Base-by-base conservation (phyloP, 2,113 vertebrate genomes). In the Solea senegalensis region DNA sequence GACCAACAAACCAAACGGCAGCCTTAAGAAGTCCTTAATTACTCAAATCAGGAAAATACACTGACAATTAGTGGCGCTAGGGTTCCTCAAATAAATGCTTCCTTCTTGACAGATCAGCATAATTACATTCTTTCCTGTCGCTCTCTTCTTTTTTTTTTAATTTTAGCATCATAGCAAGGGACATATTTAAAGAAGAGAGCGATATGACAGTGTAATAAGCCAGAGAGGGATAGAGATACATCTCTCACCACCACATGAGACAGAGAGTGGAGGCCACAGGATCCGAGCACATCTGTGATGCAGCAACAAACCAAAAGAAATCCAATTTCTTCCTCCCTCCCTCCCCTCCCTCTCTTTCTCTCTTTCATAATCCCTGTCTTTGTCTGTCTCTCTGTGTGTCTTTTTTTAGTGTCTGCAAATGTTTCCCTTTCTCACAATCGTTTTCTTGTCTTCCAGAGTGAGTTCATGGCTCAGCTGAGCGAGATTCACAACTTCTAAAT, bases 191-290 rank as follows among this genome's bases (percentile, higher is more conserved):
- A 94, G 91, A 70, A 59, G 71, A 86, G 83, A 93, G 93, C 95
- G 94, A 95, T 95, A 93, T 90, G 95, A 93, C 91, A 91, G 93
- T 90, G 92, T 94, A 83, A 86, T 83, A 95, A 95, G 94, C 92
- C 94, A 83, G 92, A 94, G 93, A 95, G 92, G 95, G 95, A 96
- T 94, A 92, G 93, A 95, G 95, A 96, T 94, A 94, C 95, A 96
- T 96, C 95, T 95, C 95, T 95, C 93, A 91, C 90, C 95, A 91
- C 95, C 95, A 96, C 95, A 97, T 96, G 93, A 96, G 94, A 97
- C 93, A 92, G 91, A 91, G 89, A 86, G 88, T 62, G 74, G 83
- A 85, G 81, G 81, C 83, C 83, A 78, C 81, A 84, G 84, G 85
- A 88, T 86, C 82, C 43, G 73, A 83, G 71, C 85, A 88, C 90